Evolutionary conservation across 1,140 invertebrate species (phyloP).

Genomic region (Homarus americanus): DNA sequence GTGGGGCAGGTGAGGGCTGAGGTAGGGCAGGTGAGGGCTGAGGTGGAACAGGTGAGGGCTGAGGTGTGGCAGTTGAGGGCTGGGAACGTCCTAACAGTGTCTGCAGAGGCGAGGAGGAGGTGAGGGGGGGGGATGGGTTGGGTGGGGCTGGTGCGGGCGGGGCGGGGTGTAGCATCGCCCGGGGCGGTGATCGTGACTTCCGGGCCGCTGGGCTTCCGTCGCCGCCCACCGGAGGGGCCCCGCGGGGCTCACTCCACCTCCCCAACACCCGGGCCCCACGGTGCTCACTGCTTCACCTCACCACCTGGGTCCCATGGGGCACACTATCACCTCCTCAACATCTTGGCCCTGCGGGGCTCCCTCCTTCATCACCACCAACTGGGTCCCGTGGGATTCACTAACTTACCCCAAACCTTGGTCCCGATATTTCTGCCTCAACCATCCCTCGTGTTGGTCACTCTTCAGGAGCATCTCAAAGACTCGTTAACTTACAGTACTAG

Average conservation of each 20-base stretch:
- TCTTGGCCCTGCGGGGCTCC: not conserved
- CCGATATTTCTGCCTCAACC: too few relatives aligned
- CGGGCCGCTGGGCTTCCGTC: slow-evolving; percentile 64
- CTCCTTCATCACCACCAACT: not conserved
- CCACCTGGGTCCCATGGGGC: not conserved
- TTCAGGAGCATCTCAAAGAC: too few relatives aligned
- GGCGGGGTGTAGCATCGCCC: slow-evolving; percentile 37
- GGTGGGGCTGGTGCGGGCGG: slow-evolving; percentile 6
- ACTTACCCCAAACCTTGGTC: too few relatives aligned
- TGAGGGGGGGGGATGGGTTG: not conserved
- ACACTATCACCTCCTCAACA: not conserved
- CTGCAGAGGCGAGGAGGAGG: too few relatives aligned
- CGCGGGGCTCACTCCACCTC: not conserved
- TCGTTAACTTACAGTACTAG: too few relatives aligned
- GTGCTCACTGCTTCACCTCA: not conserved
- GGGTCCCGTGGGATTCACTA: too few relatives aligned
- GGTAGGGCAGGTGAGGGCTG: too few relatives aligned
- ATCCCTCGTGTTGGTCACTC: too few relatives aligned
- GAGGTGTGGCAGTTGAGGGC: too few relatives aligned
- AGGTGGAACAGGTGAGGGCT: too few relatives aligned
- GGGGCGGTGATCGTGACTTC: slow-evolving; percentile 60
- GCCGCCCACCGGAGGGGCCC: slow-evolving; percentile 16
- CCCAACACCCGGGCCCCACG: not conserved
- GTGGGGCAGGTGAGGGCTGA: too few relatives aligned
- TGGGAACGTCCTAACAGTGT: too few relatives aligned